phyloP scores from a whole-genome alignment of 2,888 invertebrate species.

The Panzeria rudis region DNA sequence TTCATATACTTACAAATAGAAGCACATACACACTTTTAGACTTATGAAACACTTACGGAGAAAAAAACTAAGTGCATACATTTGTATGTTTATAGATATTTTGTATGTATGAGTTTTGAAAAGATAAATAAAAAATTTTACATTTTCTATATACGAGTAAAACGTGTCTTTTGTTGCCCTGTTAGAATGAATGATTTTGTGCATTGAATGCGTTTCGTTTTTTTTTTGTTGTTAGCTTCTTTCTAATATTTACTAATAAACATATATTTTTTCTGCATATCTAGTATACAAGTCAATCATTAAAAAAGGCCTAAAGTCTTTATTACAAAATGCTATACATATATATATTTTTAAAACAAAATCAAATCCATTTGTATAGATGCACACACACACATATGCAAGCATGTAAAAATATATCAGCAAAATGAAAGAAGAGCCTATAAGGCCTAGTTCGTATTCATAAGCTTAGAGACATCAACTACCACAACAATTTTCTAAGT shows the following conservation, averaged over 20 bases:
- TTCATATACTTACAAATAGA: conserved; percentile 23
- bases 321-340: conserved; percentile 62
- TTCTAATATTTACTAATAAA: conserved; percentile 63
- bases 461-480: conserved; percentile 52
- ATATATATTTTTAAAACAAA: conserved; percentile 31
- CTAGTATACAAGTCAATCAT: conserved; percentile 69
- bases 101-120: conserved; percentile 6
- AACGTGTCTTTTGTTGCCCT: conserved; percentile 5
- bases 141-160: conserved; percentile 13
- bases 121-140: conserved; percentile 44
- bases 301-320: conserved; percentile 71
- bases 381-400: neutral
- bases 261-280: conserved; percentile 21
- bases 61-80: conserved; percentile 15
- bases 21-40: conserved; percentile 53
- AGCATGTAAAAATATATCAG: too few relatives aligned
- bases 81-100: conserved; percentile 6
- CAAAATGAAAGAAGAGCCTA: conserved; percentile 18
- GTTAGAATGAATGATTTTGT: conserved; percentile 52
- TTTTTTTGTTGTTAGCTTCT: conserved; percentile 20
- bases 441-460: conserved; percentile 41
- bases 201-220: conserved; percentile 64
- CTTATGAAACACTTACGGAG: conserved; percentile 58
- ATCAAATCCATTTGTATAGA: conserved; percentile 55
- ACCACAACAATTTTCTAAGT: conserved; percentile 34